phyloP scores from a whole-genome alignment of 2,888 invertebrate genomes.

The Leptinotarsa haldemani region DNA sequence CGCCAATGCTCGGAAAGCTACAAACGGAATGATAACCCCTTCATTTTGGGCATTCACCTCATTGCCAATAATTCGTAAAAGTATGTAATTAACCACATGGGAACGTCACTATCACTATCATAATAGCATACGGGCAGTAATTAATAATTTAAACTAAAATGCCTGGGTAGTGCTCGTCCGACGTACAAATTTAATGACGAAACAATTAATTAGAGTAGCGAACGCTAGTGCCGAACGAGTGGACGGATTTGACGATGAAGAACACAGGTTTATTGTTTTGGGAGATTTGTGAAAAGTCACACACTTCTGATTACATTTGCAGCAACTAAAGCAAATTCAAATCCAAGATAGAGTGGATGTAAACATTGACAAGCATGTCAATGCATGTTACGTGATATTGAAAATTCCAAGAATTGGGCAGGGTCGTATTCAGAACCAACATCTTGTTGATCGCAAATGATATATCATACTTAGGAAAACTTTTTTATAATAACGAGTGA shows the following conservation, averaged over 20 bases:
- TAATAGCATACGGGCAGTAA: constrained; percentile 27
- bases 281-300: not conserved
- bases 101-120: constrained; percentile 20
- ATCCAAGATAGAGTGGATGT: no score
- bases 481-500: no score
- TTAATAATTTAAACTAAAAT: constrained; percentile 27
- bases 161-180: constrained; percentile 8
- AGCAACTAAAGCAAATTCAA: no score
- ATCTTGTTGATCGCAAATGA: no score
- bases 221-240: not conserved
- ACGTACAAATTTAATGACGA: constrained; percentile 18
- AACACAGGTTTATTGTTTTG: not conserved
- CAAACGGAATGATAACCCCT: constrained; percentile 16
- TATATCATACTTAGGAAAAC: no score
- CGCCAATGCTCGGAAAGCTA: not conserved
- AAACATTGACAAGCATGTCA: no score
- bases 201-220: constrained; percentile 12
- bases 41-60: constrained; percentile 29
- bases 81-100: constrained; percentile 27
- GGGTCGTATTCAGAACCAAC: no score
- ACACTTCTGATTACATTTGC: no score
- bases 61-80: constrained; percentile 23
- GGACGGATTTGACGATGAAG: no score
- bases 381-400: no score
- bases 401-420: no score